Evolutionary conservation across 64 coral and sea anemone genomes (phyloP), one percentile per base, ranked within the genome.

Genomic region (Actinia equina): DNA sequence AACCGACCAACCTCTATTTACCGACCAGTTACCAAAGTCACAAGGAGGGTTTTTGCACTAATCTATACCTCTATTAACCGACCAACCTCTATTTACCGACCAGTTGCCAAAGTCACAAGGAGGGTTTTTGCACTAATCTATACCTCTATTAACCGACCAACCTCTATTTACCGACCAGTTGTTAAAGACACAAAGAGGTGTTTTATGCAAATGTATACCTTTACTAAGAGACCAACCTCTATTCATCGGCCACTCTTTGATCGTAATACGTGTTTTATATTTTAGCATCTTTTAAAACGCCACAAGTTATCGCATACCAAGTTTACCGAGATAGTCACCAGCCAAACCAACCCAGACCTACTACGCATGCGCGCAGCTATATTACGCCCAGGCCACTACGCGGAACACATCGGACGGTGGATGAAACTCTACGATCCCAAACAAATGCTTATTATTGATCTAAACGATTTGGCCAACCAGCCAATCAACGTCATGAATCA

Each of bases 351-450:
- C 59, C 52, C 74, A 17, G 71, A 62, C 14, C 63, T 93, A 54
- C 57, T 74, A 0, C 86, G 86, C 44, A n/a, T 95, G 55, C 89
- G 88, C 71, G 88, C 49, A 42, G 78, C 86, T 52, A 90, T 99
- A 22, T 49, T 99, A 49, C 86, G 64, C 19, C 84, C 93, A 56
- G 97, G 97, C 65, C 97, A 99, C 71, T 99, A 99, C 52, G 94
- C 97, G 25, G 90, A 99, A 26, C 90, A 93, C 85, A 90, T 99
- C 20, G 91, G 77, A 46, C 80, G 93, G 6, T 99, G 97, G 97
- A 99, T 99, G 93, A 95, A 89, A 77, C 91, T 95, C 46, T 98
- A 90, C 52, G 89, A 89, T 30, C 70, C 90, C 18, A 94, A 94
- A 44, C 91, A 92, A 52, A 92, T 92, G 90, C 70, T 62, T 17